Conservation (phyloP, 2,888 invertebrate species). For the Acholoe squamosa region DNA sequence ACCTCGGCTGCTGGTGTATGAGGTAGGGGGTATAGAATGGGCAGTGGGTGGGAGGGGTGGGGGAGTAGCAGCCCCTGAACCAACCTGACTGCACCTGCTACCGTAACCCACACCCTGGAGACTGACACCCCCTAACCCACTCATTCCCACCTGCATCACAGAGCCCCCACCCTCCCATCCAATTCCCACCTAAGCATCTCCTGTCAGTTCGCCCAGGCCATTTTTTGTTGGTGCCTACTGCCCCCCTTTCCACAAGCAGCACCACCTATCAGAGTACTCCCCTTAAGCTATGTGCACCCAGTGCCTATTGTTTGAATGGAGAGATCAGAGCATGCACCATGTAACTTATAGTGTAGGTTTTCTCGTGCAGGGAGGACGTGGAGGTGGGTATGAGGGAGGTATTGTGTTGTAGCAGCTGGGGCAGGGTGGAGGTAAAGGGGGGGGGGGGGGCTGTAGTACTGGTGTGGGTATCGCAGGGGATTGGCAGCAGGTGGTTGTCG, state of each 20-base stretch:
- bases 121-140: not conserved
- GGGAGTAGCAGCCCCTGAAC: not conserved
- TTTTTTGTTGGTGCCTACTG: not conserved
- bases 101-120: not conserved
- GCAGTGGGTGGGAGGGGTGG: not conserved
- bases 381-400: not conserved
- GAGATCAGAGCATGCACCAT: not conserved
- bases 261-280: slow-evolving; percentile 11
- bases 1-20: not conserved
- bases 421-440: not conserved
- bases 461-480: too few relatives aligned
- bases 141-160: not conserved
- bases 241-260: not conserved
- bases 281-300: slow-evolving; percentile 2
- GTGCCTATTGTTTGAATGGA: not conserved
- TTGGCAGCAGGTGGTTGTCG: too few relatives aligned
- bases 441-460: not conserved
- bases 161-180: not conserved
- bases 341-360: not conserved
- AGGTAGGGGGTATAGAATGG: not conserved
- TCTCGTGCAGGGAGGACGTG: not conserved
- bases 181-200: not conserved
- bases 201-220: not conserved
- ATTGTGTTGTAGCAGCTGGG: not conserved
- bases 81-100: not conserved